Base-by-base conservation (phyloP, 2,888 invertebrate genomes). In the Athalia rosae region DNA sequence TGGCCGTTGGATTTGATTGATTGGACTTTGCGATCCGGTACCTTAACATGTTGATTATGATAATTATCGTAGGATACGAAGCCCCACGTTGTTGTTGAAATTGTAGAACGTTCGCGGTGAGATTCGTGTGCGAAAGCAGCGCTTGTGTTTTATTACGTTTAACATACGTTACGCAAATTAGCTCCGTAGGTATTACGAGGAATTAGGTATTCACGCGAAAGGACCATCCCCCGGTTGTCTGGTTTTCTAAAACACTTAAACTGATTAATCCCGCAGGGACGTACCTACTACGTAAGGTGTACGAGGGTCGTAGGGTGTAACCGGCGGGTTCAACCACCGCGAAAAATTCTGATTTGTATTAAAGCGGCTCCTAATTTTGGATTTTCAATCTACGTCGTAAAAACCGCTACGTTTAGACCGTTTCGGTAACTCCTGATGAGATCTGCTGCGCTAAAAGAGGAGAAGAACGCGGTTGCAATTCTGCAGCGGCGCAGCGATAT, bases 181-280 rank as follows among this genome's bases (percentile, higher is more conserved):
- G 58, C 43, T 45, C 58, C 58, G 58, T 71, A 13, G 45, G 45
- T 43, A 58, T 45, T 4, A 28, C 28, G 28, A 28, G 28, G 2
- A 28, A 28, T 28, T 28, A 28, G 28, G 28, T 28, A 28, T 28
- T 28, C 28, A 28, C 28, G 58, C 13, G 45, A 43, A 11, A 58
- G 48, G 59, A 61, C 61, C 62, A 59, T 62, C 48, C 74, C 28
- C 28, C 28, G 67, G 50, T 50, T 15, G 67, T 41, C 64, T 11
- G 58, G 63, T 85, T 83, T 85, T 86, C 83, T 82, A 82, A 86
- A 86, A 85, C 87, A 86, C 87, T 87, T 85, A 85, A 86, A 86
- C 84, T 86, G 86, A 87, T 87, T 87, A 87, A 85, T 83, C 83
- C 76, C 79, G 78, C 82, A 80, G 77, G 76, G 76, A 81, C 79